Evolutionary conservation across 2,113 vertebrate genomes (phyloP), one percentile per base, ranked within the genome.

Genomic region (Pachypanchax playfairii): DNA sequence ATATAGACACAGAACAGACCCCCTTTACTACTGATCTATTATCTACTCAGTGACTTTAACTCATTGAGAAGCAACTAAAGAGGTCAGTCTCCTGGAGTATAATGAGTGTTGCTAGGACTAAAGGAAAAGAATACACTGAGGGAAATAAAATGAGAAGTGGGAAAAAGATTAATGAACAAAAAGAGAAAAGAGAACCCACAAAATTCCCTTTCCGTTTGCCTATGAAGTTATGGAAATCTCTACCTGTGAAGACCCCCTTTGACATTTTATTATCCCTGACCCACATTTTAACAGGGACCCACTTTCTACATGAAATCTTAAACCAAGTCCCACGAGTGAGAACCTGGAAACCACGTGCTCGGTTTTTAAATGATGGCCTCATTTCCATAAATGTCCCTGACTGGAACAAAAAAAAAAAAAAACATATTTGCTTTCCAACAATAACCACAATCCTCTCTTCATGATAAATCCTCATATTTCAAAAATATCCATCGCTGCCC

Each of bases 241-340:
- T 33, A 47, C 17, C 36, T 42, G 25, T 13, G n/a, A 42, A 56
- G 54, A 29, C 54, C 38, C 24, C 13, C 6, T 42, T 56, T 41
- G 15, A 42, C 53, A 42, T 56, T 22, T 51, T 21, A 54, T 38
- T 38, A 54, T 39, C 33, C 21, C 20, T 54, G 51, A 54, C 51
- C 51, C 15, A 53, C 14, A 53, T 55, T 5, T 42, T 28, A 42
- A 11, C 36, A 41, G 17, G 24, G 24, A 56, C 24, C 38, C 24
- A 42, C 39, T 28, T 56, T n/a, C 36, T 20, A 42, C 25, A 14
- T 56, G 51, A 54, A 53, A 22, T 53, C 33, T 20, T 21, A n/a
- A 58, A 2, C 4, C 24, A 10, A 25, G 17, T 60, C 43, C 29
- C 31, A n/a, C n/a, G 29, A 36, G 15, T 33, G 1, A 31, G 38